Conservation (phyloP, 1,140 invertebrate genomes). For the Lithobius niger region DNA sequence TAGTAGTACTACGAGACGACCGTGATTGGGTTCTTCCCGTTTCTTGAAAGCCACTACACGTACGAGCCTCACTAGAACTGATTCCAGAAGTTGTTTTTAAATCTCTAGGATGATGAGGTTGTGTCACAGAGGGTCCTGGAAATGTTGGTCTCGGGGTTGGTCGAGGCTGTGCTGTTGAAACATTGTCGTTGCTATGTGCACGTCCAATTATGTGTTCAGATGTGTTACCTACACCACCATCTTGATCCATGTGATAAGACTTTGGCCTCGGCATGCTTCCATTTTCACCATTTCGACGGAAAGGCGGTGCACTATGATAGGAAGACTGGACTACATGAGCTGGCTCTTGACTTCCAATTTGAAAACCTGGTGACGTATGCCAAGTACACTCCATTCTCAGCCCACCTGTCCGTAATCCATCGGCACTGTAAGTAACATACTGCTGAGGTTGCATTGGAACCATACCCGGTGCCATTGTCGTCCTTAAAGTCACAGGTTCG, state of each 20-base stretch:
- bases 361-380: background rate
- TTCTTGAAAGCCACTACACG: background rate
- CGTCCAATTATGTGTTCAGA: no score
- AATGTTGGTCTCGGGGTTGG: no score
- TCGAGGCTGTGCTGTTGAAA: background rate
- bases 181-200: background rate
- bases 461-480: background rate
- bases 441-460: background rate
- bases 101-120: background rate
- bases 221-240: background rate
- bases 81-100: background rate
- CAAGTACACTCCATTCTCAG: constrained; percentile 10
- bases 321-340: background rate
- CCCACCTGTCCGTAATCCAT: background rate
- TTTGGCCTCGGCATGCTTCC: constrained; percentile 1
- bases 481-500: background rate
- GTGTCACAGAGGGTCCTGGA: background rate
- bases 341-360: background rate
- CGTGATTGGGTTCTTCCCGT: background rate
- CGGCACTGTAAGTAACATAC: background rate
- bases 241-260: constrained; percentile 4
- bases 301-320: background rate
- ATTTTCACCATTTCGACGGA: background rate
- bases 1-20: background rate
- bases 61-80: background rate